phyloP scores from a whole-genome alignment of 2,888 invertebrate genomes.

The Incurvaria masculella region DNA sequence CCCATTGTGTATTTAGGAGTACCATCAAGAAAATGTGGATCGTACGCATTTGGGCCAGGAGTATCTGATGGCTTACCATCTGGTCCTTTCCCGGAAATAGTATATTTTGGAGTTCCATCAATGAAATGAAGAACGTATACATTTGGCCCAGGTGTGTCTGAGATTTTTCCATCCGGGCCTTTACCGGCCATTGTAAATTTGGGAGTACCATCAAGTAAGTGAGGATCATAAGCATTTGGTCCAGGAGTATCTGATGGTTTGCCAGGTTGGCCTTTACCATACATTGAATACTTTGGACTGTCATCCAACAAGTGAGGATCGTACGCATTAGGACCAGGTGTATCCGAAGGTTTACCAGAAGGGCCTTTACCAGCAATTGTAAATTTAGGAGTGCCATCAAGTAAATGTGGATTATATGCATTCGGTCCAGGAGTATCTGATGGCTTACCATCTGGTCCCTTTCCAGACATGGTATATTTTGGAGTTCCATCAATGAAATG shows the following conservation, averaged over 20 bases:
- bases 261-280: constrained; percentile 52
- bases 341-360: constrained; percentile 24
- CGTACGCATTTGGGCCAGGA: constrained; percentile 43
- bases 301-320: constrained; percentile 45
- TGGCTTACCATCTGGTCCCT: constrained; percentile 45
- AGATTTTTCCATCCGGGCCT: constrained; percentile 38
- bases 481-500: constrained; percentile 48
- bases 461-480: constrained; percentile 57
- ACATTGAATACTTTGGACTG: constrained; percentile 63
- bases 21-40: constrained; percentile 36
- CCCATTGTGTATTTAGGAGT: constrained; percentile 57
- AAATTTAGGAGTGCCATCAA: constrained; percentile 56
- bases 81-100: constrained; percentile 59
- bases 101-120: constrained; percentile 58
- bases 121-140: constrained; percentile 40
- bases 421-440: constrained; percentile 61
- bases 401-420: constrained; percentile 58
- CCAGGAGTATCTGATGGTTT: constrained; percentile 54
- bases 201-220: constrained; percentile 53
- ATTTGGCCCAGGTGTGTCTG: constrained; percentile 53
- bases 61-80: constrained; percentile 51
- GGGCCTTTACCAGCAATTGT: constrained; percentile 63
- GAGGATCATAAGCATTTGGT: constrained; percentile 55
- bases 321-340: constrained; percentile 50
- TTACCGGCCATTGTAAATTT: constrained; percentile 66